These are phyloP conservation scores for human DNA, from an alignment of 2,113 vertebrate species.

Conservation along the genomic window DNA sequence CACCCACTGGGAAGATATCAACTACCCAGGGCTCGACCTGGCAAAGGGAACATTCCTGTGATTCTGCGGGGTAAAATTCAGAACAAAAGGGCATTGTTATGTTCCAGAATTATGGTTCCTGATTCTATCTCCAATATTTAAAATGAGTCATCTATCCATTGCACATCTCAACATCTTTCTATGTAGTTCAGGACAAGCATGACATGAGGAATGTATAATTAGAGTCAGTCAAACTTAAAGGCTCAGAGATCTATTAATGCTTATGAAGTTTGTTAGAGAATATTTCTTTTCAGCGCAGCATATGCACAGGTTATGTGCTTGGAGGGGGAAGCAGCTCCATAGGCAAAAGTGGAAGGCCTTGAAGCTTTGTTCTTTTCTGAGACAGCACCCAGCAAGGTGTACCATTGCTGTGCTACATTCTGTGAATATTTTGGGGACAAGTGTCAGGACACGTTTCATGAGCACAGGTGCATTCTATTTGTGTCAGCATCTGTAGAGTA, in stretches of 20 bases:
- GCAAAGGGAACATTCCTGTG: not conserved
- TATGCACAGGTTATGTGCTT: not conserved
- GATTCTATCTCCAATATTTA: conserved; percentile 45
- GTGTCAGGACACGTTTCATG: conserved; percentile 45
- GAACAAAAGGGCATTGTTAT: not conserved
- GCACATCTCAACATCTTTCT: not conserved
- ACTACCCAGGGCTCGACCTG: not conserved
- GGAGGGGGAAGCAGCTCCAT: not conserved
- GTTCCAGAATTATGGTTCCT: not conserved
- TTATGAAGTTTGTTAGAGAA: conserved; percentile 1
- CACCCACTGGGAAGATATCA: not conserved
- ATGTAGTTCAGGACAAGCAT: conserved; percentile 32
- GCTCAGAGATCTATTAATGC: conserved; percentile 25
- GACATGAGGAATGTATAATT: conserved; percentile 27
- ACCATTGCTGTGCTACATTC: not conserved
- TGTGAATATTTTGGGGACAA: conserved; percentile 51
- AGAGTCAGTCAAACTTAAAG: conserved; percentile 26
- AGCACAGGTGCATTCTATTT: conserved; percentile 62
- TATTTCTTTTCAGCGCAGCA: conserved; percentile 47
- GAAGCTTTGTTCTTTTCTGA: not conserved
- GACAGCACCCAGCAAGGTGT: not conserved
- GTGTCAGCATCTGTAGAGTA: not conserved
- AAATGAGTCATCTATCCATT: conserved; percentile 40
- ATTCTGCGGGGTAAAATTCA: not conserved
- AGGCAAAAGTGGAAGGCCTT: not conserved